Conservation (phyloP, 2,113 vertebrate genomes). For the Rhinogobius similis region DNA sequence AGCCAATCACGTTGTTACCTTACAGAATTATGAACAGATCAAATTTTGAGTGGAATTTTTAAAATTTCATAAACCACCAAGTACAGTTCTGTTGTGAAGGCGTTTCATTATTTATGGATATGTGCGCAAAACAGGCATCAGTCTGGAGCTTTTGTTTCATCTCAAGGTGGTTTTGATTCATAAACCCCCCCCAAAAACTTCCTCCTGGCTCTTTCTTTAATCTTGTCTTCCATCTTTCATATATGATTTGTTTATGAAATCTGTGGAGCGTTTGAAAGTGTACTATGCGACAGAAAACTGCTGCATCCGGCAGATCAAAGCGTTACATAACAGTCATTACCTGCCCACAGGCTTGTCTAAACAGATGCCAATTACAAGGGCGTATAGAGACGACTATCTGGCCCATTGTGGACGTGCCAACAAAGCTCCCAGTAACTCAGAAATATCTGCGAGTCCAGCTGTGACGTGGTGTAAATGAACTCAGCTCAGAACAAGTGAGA, state of each 20-base stretch:
- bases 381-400: background rate
- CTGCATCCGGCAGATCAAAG: background rate
- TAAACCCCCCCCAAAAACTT: background rate
- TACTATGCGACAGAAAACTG: background rate
- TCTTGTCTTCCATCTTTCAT: background rate
- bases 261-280: background rate
- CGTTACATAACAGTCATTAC: background rate
- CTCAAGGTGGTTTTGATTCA: background rate
- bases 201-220: background rate
- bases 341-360: background rate
- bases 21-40: background rate
- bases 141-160: background rate
- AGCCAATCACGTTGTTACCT: background rate
- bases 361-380: conserved; percentile 4
- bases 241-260: background rate
- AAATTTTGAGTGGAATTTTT: background rate
- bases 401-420: conserved; percentile 5
- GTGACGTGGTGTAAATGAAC: background rate
- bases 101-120: background rate
- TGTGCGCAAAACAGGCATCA: background rate
- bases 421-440: background rate
- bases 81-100: background rate
- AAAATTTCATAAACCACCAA: too few species aligned
- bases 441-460: conserved; percentile 7
- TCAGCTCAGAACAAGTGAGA: conserved; percentile 7